Percentiles rank a stretch among this genome's conserved stretches.
These are phyloP conservation scores for Clangula hyemalis DNA, from an alignment of 2,797 vertebrate species.

Conservation along the genomic window DNA sequence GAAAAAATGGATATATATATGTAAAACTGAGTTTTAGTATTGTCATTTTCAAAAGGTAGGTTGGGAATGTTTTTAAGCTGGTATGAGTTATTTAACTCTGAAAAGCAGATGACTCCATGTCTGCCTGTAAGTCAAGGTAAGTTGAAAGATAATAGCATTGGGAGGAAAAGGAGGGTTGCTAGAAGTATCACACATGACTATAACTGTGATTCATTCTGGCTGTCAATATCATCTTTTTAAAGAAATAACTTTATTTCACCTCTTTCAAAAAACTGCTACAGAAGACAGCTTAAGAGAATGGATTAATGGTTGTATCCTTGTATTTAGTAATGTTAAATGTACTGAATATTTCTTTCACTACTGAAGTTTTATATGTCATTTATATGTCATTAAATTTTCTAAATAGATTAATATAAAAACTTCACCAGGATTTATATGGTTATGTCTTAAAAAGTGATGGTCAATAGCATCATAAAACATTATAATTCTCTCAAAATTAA, in stretches of 20 bases:
- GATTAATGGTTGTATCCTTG: constrained; percentile 40
- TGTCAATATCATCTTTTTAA: background rate
- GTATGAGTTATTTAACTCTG: background rate
- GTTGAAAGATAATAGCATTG: background rate
- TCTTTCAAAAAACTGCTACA: background rate
- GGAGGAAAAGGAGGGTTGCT: background rate
- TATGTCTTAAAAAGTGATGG: background rate
- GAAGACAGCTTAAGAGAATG: constrained; percentile 14
- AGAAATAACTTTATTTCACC: constrained; percentile 19
- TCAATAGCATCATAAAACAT: constrained; percentile 19
- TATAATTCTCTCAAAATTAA: constrained; percentile 39
- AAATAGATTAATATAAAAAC: constrained; percentile 55
- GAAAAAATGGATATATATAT: background rate
- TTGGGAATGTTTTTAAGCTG: background rate
- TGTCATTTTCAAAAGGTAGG: background rate
- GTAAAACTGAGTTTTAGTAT: background rate
- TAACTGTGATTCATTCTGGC: background rate
- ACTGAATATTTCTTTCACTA: background rate
- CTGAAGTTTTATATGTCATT: constrained; percentile 8
- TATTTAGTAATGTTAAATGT: constrained; percentile 28
- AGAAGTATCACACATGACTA: background rate
- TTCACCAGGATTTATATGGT: constrained; percentile 42
- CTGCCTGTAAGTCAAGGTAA: background rate
- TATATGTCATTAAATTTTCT: constrained; percentile 43
- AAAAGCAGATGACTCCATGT: background rate